These are phyloP conservation scores for Hydrolagus affinis DNA, from an alignment of 2,113 vertebrate species.

Conservation along the genomic window DNA sequence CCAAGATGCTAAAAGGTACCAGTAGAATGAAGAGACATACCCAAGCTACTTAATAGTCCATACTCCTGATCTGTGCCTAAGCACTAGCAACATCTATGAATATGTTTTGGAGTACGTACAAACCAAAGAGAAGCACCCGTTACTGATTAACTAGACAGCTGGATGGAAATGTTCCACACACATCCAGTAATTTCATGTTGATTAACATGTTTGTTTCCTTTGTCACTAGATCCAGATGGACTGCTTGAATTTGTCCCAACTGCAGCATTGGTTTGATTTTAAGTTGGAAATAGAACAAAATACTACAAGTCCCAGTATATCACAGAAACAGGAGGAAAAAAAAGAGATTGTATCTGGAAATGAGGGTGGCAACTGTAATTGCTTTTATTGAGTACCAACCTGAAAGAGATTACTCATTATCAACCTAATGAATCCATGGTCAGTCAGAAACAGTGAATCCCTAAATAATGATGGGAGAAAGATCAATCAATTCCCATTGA, in stretches of 20 bases:
- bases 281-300: neutral
- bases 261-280: neutral
- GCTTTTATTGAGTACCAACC: neutral
- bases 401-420: too few relatives aligned
- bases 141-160: neutral
- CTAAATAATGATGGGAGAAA: too few relatives aligned
- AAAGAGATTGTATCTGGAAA: neutral
- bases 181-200: neutral
- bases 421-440: too few relatives aligned
- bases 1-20: too few relatives aligned
- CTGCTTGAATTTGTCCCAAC: neutral
- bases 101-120: neutral
- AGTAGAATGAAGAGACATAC: too few relatives aligned
- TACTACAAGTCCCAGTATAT: too few relatives aligned
- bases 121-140: neutral
- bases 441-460: too few relatives aligned
- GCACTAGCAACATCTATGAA: neutral
- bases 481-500: too few relatives aligned
- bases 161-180: neutral
- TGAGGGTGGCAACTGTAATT: neutral
- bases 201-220: neutral
- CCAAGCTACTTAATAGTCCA: too few relatives aligned
- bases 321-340: neutral
- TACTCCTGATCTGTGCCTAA: neutral
- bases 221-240: neutral